Percentiles rank a stretch among this genome's conserved stretches.
Evolutionary conservation across 2,888 invertebrate genomes (phyloP).

Genomic region (Artemia sinica): DNA sequence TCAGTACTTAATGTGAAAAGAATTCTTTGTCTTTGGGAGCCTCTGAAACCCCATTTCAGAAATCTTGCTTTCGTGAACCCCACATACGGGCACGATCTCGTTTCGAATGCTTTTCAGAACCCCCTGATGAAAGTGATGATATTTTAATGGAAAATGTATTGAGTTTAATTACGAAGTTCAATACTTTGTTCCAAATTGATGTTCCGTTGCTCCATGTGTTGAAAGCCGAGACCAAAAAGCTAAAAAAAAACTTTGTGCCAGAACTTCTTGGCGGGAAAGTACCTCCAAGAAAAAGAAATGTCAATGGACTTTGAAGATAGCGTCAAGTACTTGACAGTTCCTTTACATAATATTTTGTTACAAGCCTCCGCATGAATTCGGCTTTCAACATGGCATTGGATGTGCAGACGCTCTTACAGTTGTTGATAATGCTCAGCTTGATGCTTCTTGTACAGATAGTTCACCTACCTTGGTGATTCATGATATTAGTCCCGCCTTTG

Average conservation of each 20-base stretch:
- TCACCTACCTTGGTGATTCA: too few species aligned
- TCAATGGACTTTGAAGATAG: neutral
- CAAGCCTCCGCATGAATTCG: too few species aligned
- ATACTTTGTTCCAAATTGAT: conserved; percentile 7
- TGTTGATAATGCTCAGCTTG: too few species aligned
- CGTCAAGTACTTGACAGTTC: neutral
- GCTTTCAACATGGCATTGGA: too few species aligned
- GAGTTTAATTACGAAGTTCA: conserved; percentile 10
- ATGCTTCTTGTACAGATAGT: too few species aligned
- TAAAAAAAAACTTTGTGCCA: conserved; percentile 5
- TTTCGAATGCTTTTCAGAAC: conserved; percentile 12
- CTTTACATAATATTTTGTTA: too few species aligned
- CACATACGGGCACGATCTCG: conserved; percentile 3
- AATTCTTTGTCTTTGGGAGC: neutral
- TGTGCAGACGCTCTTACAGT: too few species aligned
- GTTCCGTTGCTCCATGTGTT: conserved; percentile 1
- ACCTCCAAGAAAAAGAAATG: conserved; percentile 11
- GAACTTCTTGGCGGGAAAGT: conserved; percentile 9
- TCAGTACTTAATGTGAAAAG: conserved; percentile 8
- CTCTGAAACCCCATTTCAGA: conserved; percentile 14
- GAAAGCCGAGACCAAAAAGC: conserved; percentile 13
- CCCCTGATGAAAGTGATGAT: conserved; percentile 18
- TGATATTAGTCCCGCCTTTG: too few species aligned
- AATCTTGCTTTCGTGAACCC: conserved; percentile 9
- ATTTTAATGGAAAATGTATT: conserved; percentile 1